Conservation (phyloP, 2,113 vertebrate genomes). For the Ardeotis arabs region DNA sequence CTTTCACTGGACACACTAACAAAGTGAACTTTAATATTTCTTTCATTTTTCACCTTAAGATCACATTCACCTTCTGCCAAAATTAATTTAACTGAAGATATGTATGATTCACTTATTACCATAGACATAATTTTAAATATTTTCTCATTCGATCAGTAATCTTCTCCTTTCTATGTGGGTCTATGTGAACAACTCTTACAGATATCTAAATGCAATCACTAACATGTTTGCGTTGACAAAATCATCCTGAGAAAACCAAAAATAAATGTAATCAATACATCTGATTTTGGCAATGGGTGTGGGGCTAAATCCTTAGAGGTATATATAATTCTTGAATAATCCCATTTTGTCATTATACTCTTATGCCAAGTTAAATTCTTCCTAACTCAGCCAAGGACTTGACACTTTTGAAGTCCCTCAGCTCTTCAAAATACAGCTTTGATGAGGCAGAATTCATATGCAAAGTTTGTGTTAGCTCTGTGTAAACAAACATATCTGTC, state of each 20-base stretch:
- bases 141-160: not conserved
- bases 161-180: not conserved
- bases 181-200: not conserved
- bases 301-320: not conserved
- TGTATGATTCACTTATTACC: not conserved
- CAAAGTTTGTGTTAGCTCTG: not conserved
- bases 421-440: not conserved
- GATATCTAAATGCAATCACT: not conserved
- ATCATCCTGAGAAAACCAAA: not conserved
- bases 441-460: not conserved
- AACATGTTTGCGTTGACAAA: not conserved
- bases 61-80: not conserved
- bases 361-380: not conserved
- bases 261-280: not conserved
- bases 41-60: not conserved
- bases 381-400: not conserved
- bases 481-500: not conserved
- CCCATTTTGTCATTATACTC: not conserved
- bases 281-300: not conserved
- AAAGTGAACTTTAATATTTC: not conserved
- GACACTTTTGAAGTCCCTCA: not conserved
- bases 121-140: not conserved
- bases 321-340: not conserved
- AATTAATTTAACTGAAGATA: not conserved
- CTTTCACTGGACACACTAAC: not conserved